phyloP scores from a whole-genome alignment of 2,113 vertebrate genomes.

The Pseudopodoces humilis region DNA sequence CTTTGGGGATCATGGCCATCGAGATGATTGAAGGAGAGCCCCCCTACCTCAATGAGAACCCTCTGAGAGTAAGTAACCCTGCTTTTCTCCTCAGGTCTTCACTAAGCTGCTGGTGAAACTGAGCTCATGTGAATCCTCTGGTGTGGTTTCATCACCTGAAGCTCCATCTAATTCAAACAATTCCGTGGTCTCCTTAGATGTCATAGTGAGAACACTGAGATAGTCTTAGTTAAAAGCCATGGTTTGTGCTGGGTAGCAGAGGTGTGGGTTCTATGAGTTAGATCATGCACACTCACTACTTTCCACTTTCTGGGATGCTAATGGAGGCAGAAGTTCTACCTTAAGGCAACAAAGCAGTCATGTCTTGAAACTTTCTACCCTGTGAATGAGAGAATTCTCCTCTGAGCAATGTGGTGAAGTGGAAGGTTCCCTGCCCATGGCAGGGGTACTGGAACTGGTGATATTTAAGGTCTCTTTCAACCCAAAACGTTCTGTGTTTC shows the following conservation, averaged over 20 bases:
- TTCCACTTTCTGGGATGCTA: not conserved
- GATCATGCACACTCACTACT: not conserved
- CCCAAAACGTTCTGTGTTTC: not conserved
- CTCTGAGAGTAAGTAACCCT: conserved; percentile 83
- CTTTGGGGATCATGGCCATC: conserved; percentile 96
- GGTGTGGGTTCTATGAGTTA: not conserved
- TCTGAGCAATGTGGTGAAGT: not conserved
- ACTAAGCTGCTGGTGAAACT: not conserved
- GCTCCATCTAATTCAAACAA: rapidly evolving
- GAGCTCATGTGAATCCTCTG: not conserved
- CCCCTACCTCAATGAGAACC: conserved; percentile 96
- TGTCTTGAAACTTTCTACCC: not conserved
- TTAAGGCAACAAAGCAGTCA: not conserved
- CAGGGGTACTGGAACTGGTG: not conserved
- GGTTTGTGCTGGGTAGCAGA: not conserved
- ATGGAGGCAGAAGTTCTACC: not conserved
- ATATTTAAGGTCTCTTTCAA: not conserved
- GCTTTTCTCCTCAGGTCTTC: not conserved
- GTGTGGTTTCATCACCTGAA: not conserved
- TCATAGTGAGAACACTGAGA: not conserved
- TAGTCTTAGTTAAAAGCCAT: not conserved
- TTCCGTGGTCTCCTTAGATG: not conserved
- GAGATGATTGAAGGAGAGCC: conserved; percentile 98
- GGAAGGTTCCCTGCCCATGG: not conserved
- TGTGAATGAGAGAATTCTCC: not conserved